Percentiles rank a stretch among this genome's conserved stretches.
These are phyloP conservation scores for Mactra quadrangularis DNA, from an alignment of 1,140 invertebrate species.

Conservation along the genomic window DNA sequence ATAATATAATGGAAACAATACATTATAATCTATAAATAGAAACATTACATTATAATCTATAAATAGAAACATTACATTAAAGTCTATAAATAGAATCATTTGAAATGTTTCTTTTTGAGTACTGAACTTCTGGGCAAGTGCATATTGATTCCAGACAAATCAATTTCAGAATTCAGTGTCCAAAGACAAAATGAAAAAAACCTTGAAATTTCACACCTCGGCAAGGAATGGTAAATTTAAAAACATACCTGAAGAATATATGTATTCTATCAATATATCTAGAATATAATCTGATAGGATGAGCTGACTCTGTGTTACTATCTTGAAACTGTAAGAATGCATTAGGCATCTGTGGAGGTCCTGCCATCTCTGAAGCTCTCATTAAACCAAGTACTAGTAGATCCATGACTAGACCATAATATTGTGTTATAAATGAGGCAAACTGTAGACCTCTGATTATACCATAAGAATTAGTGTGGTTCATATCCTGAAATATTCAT, in stretches of 20 bases:
- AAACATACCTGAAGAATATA: slow-evolving; percentile 94
- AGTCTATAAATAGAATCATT: too few species aligned
- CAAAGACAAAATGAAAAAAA: too few species aligned
- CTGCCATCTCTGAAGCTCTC: slow-evolving; percentile 98
- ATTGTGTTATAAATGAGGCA: slow-evolving; percentile 99
- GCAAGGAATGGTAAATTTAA: too few species aligned
- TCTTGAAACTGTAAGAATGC: slow-evolving; percentile 94
- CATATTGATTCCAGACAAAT: too few species aligned
- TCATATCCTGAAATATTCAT: slow-evolving; percentile 92
- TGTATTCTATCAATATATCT: slow-evolving; percentile 98
- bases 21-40: too few species aligned
- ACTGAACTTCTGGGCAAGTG: too few species aligned
- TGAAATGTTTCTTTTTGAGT: too few species aligned
- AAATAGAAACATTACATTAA: too few species aligned
- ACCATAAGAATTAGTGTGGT: slow-evolving; percentile 98
- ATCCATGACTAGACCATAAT: slow-evolving; percentile 97
- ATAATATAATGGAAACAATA: too few species aligned
- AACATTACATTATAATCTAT: too few species aligned
- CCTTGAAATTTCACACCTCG: too few species aligned
- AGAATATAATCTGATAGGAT: slow-evolving; percentile 98
- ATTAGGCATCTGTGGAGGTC: slow-evolving; percentile 99
- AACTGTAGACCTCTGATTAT: slow-evolving; percentile 99
- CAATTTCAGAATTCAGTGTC: too few species aligned
- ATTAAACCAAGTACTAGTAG: slow-evolving; percentile 97
- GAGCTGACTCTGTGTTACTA: slow-evolving; percentile 93